A percentile compares a stretch with the other conserved stretches of the same genome.
phyloP scores from a whole-genome alignment of 2,113 vertebrate genomes.

The Alaudala cheleensis region DNA sequence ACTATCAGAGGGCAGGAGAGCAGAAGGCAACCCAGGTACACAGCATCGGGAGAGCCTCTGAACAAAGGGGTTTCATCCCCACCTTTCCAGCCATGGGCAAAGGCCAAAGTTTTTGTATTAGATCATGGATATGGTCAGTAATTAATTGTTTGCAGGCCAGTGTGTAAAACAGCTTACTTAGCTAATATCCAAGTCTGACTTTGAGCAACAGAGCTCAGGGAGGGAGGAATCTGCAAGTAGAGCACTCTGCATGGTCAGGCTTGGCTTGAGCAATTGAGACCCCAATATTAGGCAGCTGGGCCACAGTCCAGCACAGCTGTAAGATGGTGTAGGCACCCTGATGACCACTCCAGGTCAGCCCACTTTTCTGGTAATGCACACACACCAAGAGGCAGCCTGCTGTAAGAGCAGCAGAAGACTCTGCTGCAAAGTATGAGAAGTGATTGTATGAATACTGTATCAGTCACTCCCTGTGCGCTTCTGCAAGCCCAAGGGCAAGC shows the following conservation, averaged over 20 bases:
- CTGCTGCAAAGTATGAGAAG: background rate
- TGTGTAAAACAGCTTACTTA: background rate
- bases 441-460: background rate
- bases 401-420: background rate
- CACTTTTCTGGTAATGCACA: background rate
- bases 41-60: fast-evolving
- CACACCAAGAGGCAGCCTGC: background rate
- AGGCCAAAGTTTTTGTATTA: background rate
- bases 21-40: background rate
- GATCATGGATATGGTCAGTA: background rate
- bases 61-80: background rate
- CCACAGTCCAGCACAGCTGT: background rate
- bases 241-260: background rate
- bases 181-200: background rate
- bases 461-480: background rate
- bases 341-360: fast-evolving
- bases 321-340: no score
- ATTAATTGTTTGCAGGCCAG: background rate
- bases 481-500: background rate
- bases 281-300: background rate
- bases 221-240: background rate
- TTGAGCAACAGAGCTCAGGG: background rate
- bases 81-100: background rate
- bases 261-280: background rate
- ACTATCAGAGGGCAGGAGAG: background rate